Percentiles rank a stretch among this genome's conserved stretches.
Evolutionary conservation across 2,888 invertebrate species (phyloP).

Genomic region (Lepidocyrtinus sp.): DNA sequence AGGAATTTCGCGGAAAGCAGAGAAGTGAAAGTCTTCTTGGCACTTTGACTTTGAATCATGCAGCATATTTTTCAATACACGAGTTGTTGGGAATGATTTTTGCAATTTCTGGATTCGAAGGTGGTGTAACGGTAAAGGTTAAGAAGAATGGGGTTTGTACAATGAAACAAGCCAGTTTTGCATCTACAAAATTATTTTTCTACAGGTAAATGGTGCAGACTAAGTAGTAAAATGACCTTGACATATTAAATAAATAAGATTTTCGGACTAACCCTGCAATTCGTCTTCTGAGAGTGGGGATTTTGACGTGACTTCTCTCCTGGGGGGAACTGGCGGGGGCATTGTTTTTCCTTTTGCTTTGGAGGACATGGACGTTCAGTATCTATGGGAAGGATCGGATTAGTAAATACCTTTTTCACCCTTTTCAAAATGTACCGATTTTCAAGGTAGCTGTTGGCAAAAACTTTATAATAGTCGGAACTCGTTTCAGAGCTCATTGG

Average conservation of each 20-base stretch:
- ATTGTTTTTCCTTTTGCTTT: slow-evolving; percentile 34
- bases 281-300: slow-evolving; percentile 44
- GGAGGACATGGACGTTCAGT: slow-evolving; percentile 29
- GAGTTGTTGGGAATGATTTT: no score
- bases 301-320: slow-evolving; percentile 37
- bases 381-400: neutral
- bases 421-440: neutral
- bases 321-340: slow-evolving; percentile 51
- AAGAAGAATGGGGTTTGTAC: no score
- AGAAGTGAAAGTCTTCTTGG: no score
- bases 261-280: slow-evolving; percentile 36
- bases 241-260: no score
- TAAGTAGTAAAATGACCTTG: no score
- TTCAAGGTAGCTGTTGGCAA: neutral
- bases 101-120: no score
- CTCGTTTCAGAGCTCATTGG: neutral
- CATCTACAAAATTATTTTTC: no score
- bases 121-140: no score
- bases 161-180: neutral
- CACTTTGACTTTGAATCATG: no score
- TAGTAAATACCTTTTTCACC: neutral
- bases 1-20: no score
- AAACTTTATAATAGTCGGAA: neutral
- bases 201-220: no score
- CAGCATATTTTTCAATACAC: no score